Evolutionary conservation across 1,140 invertebrate genomes (phyloP).

Genomic region (Drosophila novamexicana): DNA sequence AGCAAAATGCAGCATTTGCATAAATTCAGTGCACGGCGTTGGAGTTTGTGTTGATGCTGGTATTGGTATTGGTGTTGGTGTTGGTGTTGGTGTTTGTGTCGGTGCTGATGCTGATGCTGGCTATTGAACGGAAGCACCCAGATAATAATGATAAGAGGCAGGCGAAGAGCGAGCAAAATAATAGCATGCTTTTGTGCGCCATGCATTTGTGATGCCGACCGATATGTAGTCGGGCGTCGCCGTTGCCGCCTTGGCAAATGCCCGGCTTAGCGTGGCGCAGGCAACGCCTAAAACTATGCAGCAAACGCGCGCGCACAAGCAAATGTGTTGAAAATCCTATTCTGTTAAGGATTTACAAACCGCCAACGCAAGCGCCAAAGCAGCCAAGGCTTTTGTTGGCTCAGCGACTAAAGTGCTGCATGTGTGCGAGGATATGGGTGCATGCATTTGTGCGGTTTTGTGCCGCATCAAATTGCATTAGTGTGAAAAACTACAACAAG

Average conservation of each 20-base stretch:
- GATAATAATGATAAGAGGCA: constrained; percentile 64
- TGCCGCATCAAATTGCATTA: constrained; percentile 78
- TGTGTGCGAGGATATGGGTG: constrained; percentile 3
- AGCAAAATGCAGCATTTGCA: constrained; percentile 75
- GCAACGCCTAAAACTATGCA: constrained; percentile 75
- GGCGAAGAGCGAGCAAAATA: constrained; percentile 38
- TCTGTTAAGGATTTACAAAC: constrained; percentile 65
- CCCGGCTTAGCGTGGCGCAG: constrained; percentile 44
- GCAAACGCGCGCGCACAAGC: constrained; percentile 31
- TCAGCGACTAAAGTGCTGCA: constrained; percentile 26
- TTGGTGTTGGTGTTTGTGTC: neutral
- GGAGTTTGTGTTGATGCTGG: neutral
- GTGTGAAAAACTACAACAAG: constrained; percentile 64
- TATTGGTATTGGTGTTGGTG: neutral
- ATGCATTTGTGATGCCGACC: constrained; percentile 45
- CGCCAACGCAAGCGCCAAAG: constrained; percentile 27
- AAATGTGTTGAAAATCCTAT: constrained; percentile 74
- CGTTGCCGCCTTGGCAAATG: constrained; percentile 24
- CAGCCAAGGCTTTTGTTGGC: constrained; percentile 40
- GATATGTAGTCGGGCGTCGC: neutral
- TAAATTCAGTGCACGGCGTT: constrained; percentile 55
- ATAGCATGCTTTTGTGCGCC: constrained; percentile 55
- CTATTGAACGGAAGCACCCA: constrained; percentile 69
- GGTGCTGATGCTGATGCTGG: constrained; percentile 9
- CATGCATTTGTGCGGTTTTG: constrained; percentile 65